A percentile compares a stretch with the other conserved stretches of the same genome.
Evolutionary conservation across 53 echinoderm and acorn worm species (phyloP).

Genomic region (Henricia sp.): DNA sequence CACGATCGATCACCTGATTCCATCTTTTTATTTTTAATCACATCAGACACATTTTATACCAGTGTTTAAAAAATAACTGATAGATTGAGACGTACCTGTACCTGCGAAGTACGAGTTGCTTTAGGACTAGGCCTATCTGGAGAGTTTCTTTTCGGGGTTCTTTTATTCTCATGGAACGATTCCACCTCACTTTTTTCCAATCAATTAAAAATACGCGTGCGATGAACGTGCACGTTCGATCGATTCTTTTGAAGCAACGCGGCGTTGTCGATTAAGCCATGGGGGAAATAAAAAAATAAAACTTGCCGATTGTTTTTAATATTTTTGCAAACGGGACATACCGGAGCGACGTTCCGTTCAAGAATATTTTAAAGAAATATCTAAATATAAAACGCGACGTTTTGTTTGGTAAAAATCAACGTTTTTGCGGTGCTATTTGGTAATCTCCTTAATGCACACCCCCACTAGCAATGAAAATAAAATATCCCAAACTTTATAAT

Average conservation of each 20-base stretch:
- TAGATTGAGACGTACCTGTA: too few relatives aligned
- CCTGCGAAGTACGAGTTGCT: too few relatives aligned
- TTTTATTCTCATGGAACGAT: too few relatives aligned
- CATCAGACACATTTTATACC: too few relatives aligned
- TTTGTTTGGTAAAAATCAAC: background rate
- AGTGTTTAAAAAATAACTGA: too few relatives aligned
- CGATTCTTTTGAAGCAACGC: slow-evolving; percentile 37
- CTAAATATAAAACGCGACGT: background rate
- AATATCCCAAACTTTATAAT: slow-evolving; percentile 47
- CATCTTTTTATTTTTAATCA: too few relatives aligned
- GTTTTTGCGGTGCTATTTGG: background rate
- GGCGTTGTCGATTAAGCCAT: background rate
- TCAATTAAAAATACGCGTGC: background rate
- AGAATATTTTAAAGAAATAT: background rate
- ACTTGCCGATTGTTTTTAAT: background rate
- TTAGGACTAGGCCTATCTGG: too few relatives aligned
- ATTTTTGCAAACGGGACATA: background rate
- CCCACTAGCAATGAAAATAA: background rate
- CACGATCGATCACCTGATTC: too few relatives aligned
- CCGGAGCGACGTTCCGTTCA: background rate
- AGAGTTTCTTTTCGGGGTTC: too few relatives aligned
- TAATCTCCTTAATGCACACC: background rate
- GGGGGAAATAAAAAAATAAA: too few relatives aligned
- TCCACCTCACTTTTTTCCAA: background rate
- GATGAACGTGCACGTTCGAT: background rate